Conservation (phyloP, 2,888 invertebrate species). For the Hemistola chrysoprasaria region DNA sequence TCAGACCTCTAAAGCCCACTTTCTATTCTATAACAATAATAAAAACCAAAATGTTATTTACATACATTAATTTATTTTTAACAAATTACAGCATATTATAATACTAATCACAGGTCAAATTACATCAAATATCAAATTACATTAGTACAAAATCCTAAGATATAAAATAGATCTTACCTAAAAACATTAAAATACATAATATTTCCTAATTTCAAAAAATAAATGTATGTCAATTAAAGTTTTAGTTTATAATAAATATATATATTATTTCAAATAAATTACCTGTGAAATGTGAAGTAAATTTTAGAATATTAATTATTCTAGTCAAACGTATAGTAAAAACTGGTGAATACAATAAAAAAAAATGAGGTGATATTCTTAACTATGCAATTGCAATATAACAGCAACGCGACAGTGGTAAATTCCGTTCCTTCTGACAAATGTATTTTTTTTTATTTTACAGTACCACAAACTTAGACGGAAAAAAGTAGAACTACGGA, state of each 20-base stretch:
- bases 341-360: too few relatives aligned
- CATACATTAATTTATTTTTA: constrained; percentile 62
- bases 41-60: constrained; percentile 29
- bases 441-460: too few relatives aligned
- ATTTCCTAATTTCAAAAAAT: constrained; percentile 25
- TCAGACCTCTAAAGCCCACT: too few relatives aligned
- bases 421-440: too few relatives aligned
- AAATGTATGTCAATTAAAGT: constrained; percentile 18
- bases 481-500: too few relatives aligned
- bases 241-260: constrained; percentile 6
- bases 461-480: too few relatives aligned
- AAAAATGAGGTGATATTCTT: too few relatives aligned
- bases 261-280: background rate
- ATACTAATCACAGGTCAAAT: constrained; percentile 64
- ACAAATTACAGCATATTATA: constrained; percentile 54
- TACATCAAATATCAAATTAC: constrained; percentile 65
- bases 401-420: too few relatives aligned
- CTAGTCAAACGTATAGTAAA: constrained; percentile 13
- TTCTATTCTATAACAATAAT: background rate
- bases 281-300: background rate
- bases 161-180: constrained; percentile 38
- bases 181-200: constrained; percentile 37
- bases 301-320: constrained; percentile 25
- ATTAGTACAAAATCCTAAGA: constrained; percentile 42
- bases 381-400: too few relatives aligned